phyloP scores from a whole-genome alignment of 2,113 vertebrate genomes.

The Lepus americanus region DNA sequence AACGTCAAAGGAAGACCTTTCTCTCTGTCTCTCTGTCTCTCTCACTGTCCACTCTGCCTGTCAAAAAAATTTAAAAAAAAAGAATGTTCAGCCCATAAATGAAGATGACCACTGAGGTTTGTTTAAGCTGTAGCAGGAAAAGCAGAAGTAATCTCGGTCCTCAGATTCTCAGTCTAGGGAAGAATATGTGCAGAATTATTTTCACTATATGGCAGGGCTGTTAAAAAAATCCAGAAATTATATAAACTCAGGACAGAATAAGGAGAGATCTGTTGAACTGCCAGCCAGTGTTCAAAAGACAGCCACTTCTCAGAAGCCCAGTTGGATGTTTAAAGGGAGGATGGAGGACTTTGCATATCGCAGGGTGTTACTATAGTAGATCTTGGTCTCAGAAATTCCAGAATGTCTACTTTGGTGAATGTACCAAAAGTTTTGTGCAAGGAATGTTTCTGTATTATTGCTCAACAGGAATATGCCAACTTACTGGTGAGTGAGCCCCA shows the following conservation, averaged over 20 bases:
- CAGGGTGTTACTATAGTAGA: not conserved
- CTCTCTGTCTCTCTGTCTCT: too few relatives aligned
- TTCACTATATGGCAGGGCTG: not conserved
- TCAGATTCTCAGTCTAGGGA: not conserved
- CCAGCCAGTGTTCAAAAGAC: not conserved
- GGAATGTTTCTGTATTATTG: not conserved
- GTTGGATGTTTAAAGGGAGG: not conserved
- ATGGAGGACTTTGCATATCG: not conserved
- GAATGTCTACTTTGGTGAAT: not conserved
- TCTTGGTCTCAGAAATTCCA: not conserved
- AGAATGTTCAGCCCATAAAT: not conserved
- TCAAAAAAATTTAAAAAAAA: too few relatives aligned
- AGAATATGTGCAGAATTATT: not conserved
- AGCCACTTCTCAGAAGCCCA: not conserved
- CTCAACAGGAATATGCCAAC: constrained; percentile 92
- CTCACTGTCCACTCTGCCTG: too few relatives aligned
- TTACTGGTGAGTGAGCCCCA: constrained; percentile 93
- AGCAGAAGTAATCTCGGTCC: not conserved
- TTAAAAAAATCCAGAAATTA: not conserved
- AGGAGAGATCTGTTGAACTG: not conserved
- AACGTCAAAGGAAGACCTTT: too few relatives aligned
- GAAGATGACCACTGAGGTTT: not conserved
- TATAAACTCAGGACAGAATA: not conserved
- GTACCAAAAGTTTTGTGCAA: not conserved
- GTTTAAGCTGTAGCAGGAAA: not conserved